A percentile compares a stretch with the other conserved stretches of the same genome.
phyloP scores from a whole-genome alignment of 2,113 vertebrate genomes.

The Bufo gargarizans region DNA sequence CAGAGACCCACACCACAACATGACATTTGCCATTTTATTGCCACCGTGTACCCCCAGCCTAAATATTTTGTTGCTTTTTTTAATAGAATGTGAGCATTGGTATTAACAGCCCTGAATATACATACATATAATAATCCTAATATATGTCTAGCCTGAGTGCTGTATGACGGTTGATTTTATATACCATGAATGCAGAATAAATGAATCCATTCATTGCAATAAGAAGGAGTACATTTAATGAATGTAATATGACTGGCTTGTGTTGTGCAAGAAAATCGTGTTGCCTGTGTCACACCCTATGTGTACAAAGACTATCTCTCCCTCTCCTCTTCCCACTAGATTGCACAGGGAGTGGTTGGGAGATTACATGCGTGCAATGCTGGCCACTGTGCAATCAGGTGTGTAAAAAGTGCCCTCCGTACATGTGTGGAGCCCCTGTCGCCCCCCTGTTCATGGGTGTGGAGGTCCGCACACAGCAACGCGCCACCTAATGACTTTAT shows the following conservation, averaged over 20 bases:
- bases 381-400: conserved; percentile 14
- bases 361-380: conserved; percentile 23
- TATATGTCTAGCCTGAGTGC: background rate
- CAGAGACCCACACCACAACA: too few species aligned
- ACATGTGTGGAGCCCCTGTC: background rate
- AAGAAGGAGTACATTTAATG: background rate
- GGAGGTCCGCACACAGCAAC: background rate
- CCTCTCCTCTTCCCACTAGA: conserved; percentile 5
- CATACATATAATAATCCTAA: background rate
- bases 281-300: conserved; percentile 48
- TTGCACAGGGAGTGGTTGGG: conserved; percentile 55
- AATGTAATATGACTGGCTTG: too few species aligned
- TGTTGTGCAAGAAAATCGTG: conserved; percentile 20
- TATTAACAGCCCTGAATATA: background rate
- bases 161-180: background rate
- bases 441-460: background rate
- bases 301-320: conserved; percentile 38
- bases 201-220: background rate
- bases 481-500: background rate
- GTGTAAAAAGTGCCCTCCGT: background rate
- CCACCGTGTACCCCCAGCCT: too few species aligned
- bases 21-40: too few species aligned
- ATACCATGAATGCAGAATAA: background rate
- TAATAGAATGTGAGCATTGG: background rate
- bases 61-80: background rate